These are phyloP conservation scores for Zalophus californianus DNA, from an alignment of 2,797 vertebrate species.

Conservation along the genomic window DNA sequence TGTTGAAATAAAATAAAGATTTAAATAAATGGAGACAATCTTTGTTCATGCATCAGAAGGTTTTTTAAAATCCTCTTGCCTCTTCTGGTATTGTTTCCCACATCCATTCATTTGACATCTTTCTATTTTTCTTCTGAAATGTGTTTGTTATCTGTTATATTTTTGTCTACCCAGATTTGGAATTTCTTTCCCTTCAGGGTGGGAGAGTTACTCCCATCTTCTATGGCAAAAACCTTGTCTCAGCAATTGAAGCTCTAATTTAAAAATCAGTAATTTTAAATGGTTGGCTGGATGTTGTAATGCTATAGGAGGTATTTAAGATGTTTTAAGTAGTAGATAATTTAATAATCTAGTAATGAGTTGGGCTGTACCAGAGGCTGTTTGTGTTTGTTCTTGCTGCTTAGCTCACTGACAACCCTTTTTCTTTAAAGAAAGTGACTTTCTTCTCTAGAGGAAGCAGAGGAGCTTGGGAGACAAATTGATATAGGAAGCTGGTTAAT, in stretches of 20 bases:
- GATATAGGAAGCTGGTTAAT: background rate
- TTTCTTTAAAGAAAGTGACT: background rate
- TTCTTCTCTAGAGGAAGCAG: background rate
- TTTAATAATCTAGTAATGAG: background rate
- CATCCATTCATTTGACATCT: background rate
- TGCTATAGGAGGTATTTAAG: background rate
- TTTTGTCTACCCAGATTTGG: background rate
- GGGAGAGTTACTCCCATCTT: background rate
- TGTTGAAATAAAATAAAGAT: no score
- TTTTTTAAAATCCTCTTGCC: background rate
- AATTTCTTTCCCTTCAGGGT: background rate
- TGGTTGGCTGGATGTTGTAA: background rate
- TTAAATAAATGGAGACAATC: no score
- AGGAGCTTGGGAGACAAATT: background rate
- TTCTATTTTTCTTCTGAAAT: background rate
- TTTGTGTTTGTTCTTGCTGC: background rate
- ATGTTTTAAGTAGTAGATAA: background rate
- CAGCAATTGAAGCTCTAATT: background rate
- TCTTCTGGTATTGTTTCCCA: background rate
- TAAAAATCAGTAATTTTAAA: background rate
- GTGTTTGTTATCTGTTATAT: background rate
- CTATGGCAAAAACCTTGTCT: background rate
- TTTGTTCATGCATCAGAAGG: no score
- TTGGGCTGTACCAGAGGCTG: background rate
- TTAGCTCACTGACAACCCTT: background rate